Percentiles rank a stretch among this genome's conserved stretches.
phyloP scores from a whole-genome alignment of 2,888 invertebrate species.

The Adelognathus sp. region DNA sequence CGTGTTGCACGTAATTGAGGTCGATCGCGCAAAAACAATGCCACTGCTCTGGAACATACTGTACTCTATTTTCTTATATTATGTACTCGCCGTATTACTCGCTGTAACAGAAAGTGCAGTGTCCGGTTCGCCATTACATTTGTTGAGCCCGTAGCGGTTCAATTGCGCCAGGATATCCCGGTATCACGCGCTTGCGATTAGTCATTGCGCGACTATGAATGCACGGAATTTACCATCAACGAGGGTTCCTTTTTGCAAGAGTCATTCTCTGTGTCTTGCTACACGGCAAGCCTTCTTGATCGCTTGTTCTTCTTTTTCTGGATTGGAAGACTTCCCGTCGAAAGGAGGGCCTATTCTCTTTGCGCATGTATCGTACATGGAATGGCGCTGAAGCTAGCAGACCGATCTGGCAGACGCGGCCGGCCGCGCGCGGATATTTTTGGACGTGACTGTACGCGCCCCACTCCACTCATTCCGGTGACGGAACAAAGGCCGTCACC shows the following conservation, averaged over 20 bases:
- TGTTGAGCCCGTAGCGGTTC: constrained; percentile 11
- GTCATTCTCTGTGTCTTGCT: neutral
- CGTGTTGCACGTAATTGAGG: neutral
- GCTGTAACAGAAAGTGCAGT: neutral
- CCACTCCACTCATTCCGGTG: too few species aligned
- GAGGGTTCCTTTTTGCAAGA: neutral
- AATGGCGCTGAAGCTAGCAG: too few species aligned
- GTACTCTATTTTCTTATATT: neutral
- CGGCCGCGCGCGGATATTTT: too few species aligned
- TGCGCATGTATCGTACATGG: too few species aligned
- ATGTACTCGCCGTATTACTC: neutral
- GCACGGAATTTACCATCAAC: neutral
- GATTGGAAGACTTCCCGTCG: neutral
- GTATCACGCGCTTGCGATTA: constrained; percentile 35
- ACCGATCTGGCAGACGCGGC: too few species aligned
- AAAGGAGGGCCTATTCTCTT: neutral
- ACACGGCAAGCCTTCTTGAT: neutral
- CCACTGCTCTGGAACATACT: neutral
- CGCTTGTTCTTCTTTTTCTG: neutral
- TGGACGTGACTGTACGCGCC: too few species aligned
- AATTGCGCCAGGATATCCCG: constrained; percentile 30
- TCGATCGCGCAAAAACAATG: neutral
- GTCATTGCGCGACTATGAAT: constrained; percentile 22
- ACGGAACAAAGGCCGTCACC: too few species aligned
- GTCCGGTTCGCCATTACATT: constrained; percentile 8